Conservation (phyloP, 2,888 invertebrate genomes). For the Scaptomyza caliginosa region DNA sequence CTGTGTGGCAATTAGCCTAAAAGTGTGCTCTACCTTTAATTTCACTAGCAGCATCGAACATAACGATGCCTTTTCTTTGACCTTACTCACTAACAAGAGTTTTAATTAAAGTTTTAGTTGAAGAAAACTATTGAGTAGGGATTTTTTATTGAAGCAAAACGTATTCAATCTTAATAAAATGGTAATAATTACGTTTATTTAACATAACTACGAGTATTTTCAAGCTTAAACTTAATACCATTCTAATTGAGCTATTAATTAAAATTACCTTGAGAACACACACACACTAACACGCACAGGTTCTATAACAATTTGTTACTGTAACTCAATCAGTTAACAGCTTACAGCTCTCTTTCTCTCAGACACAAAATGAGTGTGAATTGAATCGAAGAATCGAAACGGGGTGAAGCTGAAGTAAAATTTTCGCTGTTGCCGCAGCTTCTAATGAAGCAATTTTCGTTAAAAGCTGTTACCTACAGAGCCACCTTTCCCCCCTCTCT, state of each 20-base stretch:
- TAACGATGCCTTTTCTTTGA: too few relatives aligned
- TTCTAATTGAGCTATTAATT: conserved; percentile 30
- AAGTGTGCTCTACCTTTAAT: conserved; percentile 58
- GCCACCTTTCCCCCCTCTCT: conserved; percentile 4
- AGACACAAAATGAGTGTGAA: conserved; percentile 1
- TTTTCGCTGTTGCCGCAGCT: conserved; percentile 39
- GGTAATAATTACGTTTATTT: too few relatives aligned
- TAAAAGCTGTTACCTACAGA: conserved; percentile 71
- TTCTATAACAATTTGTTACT: conserved; percentile 13
- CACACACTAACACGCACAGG: neutral
- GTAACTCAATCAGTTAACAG: conserved; percentile 57
- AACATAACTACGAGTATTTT: neutral
- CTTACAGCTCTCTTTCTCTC: neutral
- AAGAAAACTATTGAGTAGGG: too few relatives aligned
- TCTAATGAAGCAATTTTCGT: conserved; percentile 77
- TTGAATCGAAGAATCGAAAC: conserved; percentile 14
- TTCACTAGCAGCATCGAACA: conserved; percentile 32
- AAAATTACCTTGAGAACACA: neutral
- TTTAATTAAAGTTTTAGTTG: too few relatives aligned
- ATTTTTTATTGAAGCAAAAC: too few relatives aligned
- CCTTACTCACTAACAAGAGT: too few relatives aligned
- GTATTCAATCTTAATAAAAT: too few relatives aligned
- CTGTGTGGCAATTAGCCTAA: conserved; percentile 62
- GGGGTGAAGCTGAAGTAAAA: conserved; percentile 22
- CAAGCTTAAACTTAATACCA: neutral